Conservation (phyloP, 2,797 vertebrate genomes). For the Taeniopygia guttata region DNA sequence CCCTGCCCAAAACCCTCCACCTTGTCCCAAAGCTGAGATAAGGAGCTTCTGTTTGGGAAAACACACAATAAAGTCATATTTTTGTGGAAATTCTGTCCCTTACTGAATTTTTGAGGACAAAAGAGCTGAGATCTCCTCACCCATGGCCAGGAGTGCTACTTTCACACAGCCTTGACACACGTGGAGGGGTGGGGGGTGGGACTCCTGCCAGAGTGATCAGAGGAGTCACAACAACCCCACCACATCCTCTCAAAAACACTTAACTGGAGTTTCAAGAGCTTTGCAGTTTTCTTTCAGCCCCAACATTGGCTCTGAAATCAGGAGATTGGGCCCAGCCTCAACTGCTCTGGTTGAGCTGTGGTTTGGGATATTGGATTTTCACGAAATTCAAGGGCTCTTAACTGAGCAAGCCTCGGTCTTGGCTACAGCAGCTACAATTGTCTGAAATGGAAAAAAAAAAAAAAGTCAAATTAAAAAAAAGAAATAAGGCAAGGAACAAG, state of each 20-base stretch:
- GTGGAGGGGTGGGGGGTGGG: neutral
- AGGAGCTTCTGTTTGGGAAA: neutral
- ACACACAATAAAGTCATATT: neutral
- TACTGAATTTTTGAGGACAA: neutral
- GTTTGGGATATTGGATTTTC: neutral
- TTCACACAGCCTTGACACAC: neutral
- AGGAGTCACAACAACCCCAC: neutral
- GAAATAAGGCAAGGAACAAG: neutral
- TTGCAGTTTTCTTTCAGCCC: neutral
- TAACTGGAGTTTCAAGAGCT: neutral
- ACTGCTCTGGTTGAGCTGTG: neutral
- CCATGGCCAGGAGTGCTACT: neutral
- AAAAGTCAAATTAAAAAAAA: neutral
- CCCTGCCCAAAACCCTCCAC: neutral
- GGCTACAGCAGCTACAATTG: neutral
- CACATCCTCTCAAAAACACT: neutral
- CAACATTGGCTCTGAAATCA: neutral
- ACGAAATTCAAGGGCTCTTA: neutral
- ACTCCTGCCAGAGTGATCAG: neutral
- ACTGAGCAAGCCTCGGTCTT: neutral
- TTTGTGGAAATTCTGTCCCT: neutral
- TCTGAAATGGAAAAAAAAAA: neutral
- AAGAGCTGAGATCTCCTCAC: neutral
- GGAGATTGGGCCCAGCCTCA: neutral
- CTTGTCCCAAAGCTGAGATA: neutral